A percentile compares a stretch with the other conserved stretches of the same genome.
Evolutionary conservation across 2,888 invertebrate genomes (phyloP).

Genomic region (Ischnus inquisitorius): DNA sequence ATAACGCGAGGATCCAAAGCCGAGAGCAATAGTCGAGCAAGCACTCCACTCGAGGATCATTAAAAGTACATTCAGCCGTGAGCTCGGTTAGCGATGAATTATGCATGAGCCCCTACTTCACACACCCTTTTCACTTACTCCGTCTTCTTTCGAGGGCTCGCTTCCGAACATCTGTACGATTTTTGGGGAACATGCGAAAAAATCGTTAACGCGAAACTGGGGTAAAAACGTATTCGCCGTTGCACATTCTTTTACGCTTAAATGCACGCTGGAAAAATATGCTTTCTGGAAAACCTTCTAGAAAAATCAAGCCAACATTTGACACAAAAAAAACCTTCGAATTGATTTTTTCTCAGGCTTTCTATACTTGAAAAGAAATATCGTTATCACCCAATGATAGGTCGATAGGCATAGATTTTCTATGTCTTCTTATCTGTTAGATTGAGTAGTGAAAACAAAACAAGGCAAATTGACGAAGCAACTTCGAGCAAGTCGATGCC

Average conservation of each 20-base stretch:
- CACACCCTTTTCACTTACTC: neutral
- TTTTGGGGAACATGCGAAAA: neutral
- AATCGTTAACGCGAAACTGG: neutral
- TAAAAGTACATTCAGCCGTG: slow-evolving; percentile 55
- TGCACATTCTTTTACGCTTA: neutral
- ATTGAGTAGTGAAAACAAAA: no score
- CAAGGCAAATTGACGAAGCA: no score
- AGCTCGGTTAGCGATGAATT: slow-evolving; percentile 33
- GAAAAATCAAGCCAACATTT: no score
- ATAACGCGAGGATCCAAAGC: neutral
- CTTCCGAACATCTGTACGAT: neutral
- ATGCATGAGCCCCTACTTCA: slow-evolving; percentile 21
- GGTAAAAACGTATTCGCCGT: neutral
- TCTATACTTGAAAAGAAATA: no score
- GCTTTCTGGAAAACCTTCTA: no score
- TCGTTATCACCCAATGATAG: no score
- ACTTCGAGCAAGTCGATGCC: slow-evolving; percentile 12
- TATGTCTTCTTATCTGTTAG: no score
- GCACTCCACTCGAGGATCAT: slow-evolving; percentile 49
- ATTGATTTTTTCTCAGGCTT: no score
- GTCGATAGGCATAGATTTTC: no score
- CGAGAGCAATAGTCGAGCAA: slow-evolving; percentile 24
- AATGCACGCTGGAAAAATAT: neutral
- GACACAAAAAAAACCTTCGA: no score
- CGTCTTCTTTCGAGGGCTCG: neutral